A percentile compares a stretch with the other conserved stretches of the same genome.
Conservation (phyloP, 2,888 invertebrate species). For the Philereme transversata region DNA sequence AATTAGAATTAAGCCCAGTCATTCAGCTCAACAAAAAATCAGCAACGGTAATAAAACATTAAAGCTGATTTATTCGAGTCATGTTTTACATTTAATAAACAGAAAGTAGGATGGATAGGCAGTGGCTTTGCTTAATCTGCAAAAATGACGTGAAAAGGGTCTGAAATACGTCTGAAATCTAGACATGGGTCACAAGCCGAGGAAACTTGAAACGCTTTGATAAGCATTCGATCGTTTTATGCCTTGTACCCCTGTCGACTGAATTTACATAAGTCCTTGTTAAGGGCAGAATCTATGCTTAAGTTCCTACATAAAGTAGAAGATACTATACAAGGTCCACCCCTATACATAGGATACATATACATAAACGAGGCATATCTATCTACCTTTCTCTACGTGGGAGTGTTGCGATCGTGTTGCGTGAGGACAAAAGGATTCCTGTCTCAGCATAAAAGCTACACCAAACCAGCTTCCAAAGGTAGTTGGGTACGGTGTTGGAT, state of each 20-base stretch:
- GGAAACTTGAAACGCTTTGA: conserved; percentile 27
- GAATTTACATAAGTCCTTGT: background rate
- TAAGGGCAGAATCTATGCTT: background rate
- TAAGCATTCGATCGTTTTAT: conserved; percentile 17
- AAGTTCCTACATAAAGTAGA: background rate
- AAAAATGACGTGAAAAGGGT: conserved; percentile 43
- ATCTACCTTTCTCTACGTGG: too few relatives aligned
- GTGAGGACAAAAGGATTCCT: too few relatives aligned
- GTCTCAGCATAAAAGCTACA: too few relatives aligned
- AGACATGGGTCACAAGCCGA: conserved; percentile 31
- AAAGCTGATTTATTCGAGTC: conserved; percentile 27
- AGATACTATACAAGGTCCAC: too few relatives aligned
- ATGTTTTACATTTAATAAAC: conserved; percentile 32
- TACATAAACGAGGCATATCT: too few relatives aligned
- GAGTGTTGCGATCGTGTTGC: too few relatives aligned
- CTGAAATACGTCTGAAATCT: conserved; percentile 37
- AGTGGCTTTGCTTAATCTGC: conserved; percentile 37
- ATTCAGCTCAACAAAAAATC: conserved; percentile 9
- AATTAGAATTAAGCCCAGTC: conserved; percentile 1
- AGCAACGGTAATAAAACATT: conserved; percentile 1
- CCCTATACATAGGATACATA: too few relatives aligned
- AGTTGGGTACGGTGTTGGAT: too few relatives aligned
- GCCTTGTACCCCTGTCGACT: background rate
- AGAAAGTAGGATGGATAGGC: conserved; percentile 31
- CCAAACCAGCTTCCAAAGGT: too few relatives aligned